These are phyloP conservation scores for Uropetala carovei DNA, from an alignment of 2,888 invertebrate species.

Conservation along the genomic window DNA sequence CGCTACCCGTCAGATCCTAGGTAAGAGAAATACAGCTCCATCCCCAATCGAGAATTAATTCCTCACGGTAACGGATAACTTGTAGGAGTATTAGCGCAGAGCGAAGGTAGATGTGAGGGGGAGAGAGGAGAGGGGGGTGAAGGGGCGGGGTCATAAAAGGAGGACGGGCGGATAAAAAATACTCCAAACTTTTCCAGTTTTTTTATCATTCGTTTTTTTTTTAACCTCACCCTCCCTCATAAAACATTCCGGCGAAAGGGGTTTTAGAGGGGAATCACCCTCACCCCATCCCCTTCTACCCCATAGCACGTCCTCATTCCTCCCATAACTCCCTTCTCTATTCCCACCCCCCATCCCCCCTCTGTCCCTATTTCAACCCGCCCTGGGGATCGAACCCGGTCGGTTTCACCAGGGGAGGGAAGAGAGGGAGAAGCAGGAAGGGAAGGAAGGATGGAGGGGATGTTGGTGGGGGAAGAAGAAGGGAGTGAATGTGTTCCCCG, in stretches of 20 bases:
- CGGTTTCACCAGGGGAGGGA: neutral
- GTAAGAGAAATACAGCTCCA: neutral
- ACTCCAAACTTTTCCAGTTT: constrained; percentile 16
- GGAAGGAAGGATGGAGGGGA: neutral
- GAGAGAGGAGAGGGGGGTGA: neutral
- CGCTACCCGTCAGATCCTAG: neutral
- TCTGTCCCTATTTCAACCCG: neutral
- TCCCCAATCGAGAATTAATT: neutral
- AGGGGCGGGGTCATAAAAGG: neutral
- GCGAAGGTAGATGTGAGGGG: neutral
- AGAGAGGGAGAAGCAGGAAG: neutral
- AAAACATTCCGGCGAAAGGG: constrained; percentile 7
- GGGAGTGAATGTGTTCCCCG: constrained; percentile 17
- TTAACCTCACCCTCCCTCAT: neutral
- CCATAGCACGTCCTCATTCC: neutral
- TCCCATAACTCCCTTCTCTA: neutral
- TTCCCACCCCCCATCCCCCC: neutral
- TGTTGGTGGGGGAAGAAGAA: neutral
- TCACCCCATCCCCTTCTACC: neutral
- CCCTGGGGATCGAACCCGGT: constrained; percentile 49
- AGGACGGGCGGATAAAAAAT: constrained; percentile 36
- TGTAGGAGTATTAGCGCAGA: constrained; percentile 19
- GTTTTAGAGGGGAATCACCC: neutral
- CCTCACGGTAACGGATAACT: neutral
- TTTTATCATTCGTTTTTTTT: neutral